phyloP scores from a whole-genome alignment of 2,888 invertebrate species.

The Caenorhabditis sp. region DNA sequence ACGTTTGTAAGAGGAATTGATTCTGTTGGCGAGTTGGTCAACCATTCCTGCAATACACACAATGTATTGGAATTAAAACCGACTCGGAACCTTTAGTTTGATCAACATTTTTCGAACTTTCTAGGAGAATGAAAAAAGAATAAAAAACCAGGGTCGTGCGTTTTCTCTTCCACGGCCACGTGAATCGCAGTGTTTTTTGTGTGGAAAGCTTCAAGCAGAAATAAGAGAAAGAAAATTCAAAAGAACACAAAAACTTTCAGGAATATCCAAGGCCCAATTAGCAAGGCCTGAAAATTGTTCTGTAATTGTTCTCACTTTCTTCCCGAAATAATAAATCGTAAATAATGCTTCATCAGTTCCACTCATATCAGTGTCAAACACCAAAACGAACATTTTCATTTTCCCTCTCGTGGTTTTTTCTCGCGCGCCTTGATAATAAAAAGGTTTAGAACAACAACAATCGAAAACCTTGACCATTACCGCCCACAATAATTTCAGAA shows the following conservation, averaged over 20 bases:
- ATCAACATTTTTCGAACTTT: background rate
- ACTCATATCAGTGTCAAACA: background rate
- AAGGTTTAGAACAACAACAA: background rate
- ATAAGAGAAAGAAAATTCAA: no score
- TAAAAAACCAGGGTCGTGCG: background rate
- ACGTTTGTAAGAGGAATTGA: conserved; percentile 27
- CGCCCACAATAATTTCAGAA: background rate
- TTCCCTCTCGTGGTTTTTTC: no score
- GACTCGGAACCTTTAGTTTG: no score
- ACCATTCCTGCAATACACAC: conserved; percentile 23
- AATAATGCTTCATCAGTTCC: background rate
- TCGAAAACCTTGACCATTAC: background rate
- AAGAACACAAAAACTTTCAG: no score
- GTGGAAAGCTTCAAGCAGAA: no score
- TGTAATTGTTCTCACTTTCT: no score
- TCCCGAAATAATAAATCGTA: background rate
- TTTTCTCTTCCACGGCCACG: background rate
- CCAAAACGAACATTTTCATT: background rate
- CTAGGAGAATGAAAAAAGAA: background rate
- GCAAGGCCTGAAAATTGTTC: background rate
- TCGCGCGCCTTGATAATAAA: background rate
- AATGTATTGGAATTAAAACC: no score
- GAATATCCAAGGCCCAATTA: no score
- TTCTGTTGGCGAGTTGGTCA: conserved; percentile 17
- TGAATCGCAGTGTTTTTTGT: background rate